Conservation (phyloP, 2,888 invertebrate genomes). For the Drosophila lacicola region DNA sequence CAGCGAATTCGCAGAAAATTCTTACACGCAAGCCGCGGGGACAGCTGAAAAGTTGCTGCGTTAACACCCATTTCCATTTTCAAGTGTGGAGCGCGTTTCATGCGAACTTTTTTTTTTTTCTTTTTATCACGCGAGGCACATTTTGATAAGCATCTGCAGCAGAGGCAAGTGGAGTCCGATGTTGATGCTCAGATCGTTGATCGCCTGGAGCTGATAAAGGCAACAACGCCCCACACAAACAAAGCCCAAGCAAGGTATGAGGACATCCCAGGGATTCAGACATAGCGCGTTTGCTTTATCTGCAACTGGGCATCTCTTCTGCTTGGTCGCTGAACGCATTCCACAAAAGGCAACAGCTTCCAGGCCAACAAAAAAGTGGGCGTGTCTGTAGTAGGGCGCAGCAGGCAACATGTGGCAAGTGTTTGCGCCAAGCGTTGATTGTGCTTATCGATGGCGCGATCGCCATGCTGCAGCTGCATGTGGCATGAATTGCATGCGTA, state of each 20-base stretch:
- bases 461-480: slow-evolving; percentile 51
- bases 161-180: slow-evolving; percentile 22
- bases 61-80: slow-evolving; percentile 64
- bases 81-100: slow-evolving; percentile 49
- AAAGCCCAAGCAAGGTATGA: slow-evolving; percentile 15
- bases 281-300: slow-evolving; percentile 57
- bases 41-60: slow-evolving; percentile 74
- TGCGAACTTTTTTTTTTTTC: slow-evolving; percentile 43
- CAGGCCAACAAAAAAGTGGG: slow-evolving; percentile 59
- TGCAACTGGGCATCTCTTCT: slow-evolving; percentile 42
- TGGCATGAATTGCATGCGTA: slow-evolving; percentile 75
- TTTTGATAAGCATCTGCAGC: slow-evolving; percentile 66
- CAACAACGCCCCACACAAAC: slow-evolving; percentile 47
- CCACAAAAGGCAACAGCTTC: slow-evolving; percentile 52
- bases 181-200: slow-evolving; percentile 52
- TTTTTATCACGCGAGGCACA: slow-evolving; percentile 74
- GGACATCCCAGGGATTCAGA: slow-evolving; percentile 16
- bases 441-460: slow-evolving; percentile 70
- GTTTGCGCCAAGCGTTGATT: slow-evolving; percentile 79
- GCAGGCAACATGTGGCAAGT: slow-evolving; percentile 68
- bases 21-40: slow-evolving; percentile 73
- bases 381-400: slow-evolving; percentile 51
- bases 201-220: slow-evolving; percentile 44
- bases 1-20: slow-evolving; percentile 76
- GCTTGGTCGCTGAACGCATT: slow-evolving; percentile 32